These are phyloP conservation scores for Halichoerus grypus DNA, from an alignment of 2,113 vertebrate genomes.

Conservation along the genomic window DNA sequence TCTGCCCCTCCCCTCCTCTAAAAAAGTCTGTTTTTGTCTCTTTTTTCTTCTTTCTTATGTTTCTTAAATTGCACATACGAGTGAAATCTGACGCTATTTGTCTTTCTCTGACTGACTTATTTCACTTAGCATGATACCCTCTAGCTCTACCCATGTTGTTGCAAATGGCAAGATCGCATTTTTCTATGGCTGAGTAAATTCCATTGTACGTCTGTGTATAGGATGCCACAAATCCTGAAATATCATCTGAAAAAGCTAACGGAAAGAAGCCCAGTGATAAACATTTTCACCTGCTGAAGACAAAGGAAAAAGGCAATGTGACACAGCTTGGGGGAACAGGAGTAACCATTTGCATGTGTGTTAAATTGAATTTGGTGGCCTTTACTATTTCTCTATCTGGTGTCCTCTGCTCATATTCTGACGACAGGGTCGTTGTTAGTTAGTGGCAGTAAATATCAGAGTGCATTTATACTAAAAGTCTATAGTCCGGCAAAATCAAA, in stretches of 20 bases:
- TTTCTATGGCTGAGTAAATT: neutral
- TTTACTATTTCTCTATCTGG: rapidly evolving
- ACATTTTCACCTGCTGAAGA: neutral
- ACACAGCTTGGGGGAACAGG: neutral
- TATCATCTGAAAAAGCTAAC: neutral
- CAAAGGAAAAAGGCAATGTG: no score
- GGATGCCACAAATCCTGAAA: neutral
- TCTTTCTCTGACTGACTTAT: neutral
- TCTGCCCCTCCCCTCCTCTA: neutral
- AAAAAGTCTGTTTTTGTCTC: neutral
- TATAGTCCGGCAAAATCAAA: neutral
- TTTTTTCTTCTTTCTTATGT: neutral
- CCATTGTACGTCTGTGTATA: no score
- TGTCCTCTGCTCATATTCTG: rapidly evolving
- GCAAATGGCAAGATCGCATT: neutral
- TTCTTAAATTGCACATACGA: neutral
- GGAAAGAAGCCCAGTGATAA: neutral
- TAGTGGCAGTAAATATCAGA: neutral
- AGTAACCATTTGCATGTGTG: rapidly evolving
- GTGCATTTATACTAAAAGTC: rapidly evolving
- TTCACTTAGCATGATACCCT: neutral
- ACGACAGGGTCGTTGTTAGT: rapidly evolving
- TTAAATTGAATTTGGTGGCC: rapidly evolving
- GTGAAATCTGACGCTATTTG: neutral
- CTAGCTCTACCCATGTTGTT: neutral